Conservation (phyloP, 2,888 invertebrate species). For the Nebria salina region DNA sequence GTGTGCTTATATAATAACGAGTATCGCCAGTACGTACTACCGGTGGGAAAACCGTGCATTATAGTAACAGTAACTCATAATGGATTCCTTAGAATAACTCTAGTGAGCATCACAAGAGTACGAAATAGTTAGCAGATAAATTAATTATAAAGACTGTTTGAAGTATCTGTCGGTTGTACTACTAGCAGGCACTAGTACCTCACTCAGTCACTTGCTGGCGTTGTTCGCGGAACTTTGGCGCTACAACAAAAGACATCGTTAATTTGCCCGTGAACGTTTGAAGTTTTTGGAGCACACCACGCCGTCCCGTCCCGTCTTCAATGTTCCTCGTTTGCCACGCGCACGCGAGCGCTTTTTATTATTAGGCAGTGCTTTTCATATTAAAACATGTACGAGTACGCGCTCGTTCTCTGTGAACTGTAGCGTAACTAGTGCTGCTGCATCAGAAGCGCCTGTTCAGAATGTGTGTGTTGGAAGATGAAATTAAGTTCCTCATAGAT, state of each 20-base stretch:
- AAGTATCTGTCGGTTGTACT: conserved; percentile 27
- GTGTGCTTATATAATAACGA: too few relatives aligned
- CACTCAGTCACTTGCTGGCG: not conserved
- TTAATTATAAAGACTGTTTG: conserved; percentile 42
- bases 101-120: conserved; percentile 12
- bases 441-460: not conserved
- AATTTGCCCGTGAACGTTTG: conserved; percentile 12
- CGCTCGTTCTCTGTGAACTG: not conserved
- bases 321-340: too few relatives aligned
- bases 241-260: conserved; percentile 33
- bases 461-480: not conserved
- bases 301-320: not conserved
- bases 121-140: conserved; percentile 40
- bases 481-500: not conserved
- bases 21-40: too few relatives aligned
- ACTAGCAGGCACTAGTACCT: not conserved
- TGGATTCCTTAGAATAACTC: conserved; percentile 36
- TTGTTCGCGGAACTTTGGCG: conserved; percentile 17
- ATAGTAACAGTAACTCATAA: conserved; percentile 16
- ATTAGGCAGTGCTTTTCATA: conserved; percentile 26
- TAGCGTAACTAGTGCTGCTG: not conserved
- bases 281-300: not conserved
- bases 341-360: conserved; percentile 15
- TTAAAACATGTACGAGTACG: not conserved
- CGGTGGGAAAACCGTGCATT: not conserved